Conservation (phyloP, 1,140 invertebrate species). For the Neotoxoptera formosana region DNA sequence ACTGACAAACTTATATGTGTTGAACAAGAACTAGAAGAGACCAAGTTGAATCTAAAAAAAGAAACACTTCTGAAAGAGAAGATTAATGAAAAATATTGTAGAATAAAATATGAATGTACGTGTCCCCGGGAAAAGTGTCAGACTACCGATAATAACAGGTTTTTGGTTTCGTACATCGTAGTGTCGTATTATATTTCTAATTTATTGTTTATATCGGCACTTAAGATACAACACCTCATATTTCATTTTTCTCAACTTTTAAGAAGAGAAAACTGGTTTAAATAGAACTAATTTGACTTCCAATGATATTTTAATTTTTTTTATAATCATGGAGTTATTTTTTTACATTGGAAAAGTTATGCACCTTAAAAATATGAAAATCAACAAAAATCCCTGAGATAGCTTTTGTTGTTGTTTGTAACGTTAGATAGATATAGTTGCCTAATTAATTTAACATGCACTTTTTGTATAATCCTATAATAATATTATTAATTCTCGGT, state of each 20-base stretch:
- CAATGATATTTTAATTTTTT: background rate
- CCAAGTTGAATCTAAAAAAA: background rate
- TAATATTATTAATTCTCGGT: constrained; percentile 1
- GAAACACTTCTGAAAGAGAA: background rate
- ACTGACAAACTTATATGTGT: background rate
- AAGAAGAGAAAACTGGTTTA: background rate
- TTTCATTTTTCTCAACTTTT: background rate
- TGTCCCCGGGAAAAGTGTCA: background rate
- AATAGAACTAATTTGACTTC: background rate
- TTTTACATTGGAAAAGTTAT: background rate
- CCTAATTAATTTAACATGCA: constrained; percentile 12
- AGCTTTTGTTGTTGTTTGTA: background rate
- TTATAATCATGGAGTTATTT: background rate
- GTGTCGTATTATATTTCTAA: background rate
- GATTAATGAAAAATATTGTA: background rate
- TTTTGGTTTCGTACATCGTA: background rate
- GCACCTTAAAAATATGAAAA: background rate
- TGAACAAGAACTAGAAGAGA: background rate
- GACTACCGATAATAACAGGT: background rate
- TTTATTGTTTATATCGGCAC: background rate
- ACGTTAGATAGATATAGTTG: background rate
- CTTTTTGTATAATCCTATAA: background rate
- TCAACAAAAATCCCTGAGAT: background rate
- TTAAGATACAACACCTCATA: constrained; percentile 9
- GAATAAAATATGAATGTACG: background rate